Base-by-base conservation (phyloP, 2,113 vertebrate species). In the Sapajus apella region DNA sequence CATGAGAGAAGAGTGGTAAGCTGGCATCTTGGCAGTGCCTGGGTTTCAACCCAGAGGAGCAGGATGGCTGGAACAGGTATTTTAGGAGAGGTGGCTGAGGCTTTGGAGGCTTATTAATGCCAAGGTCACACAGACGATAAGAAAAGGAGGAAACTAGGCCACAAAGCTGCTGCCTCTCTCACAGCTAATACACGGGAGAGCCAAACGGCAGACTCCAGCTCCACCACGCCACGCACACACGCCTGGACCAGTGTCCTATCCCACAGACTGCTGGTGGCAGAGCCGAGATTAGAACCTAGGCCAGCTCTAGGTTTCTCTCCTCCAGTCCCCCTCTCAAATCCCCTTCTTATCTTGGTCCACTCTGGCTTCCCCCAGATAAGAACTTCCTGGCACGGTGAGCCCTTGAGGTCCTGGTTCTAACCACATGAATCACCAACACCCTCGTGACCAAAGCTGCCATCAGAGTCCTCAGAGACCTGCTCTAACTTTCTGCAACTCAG, bases 401-500 rank as follows among this genome's bases (percentile, higher is more conserved):
- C 40, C 3, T 2, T 16, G 64, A 92, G 32, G 7, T 32, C 37
- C 58, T 17, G 17, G 10, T 70, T 91, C 88, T 45, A 90, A 64
- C 9, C 32, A 35, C 14, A 7, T 17, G 32, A 47, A 32, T 76
- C 83, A 52, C n/a, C 30, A 85, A 40, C 43, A 47, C 45, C 40
- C 32, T 80, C 1, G 2, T 47, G n/a, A 56, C 50, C 37, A n/a
- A 68, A 58, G 50, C 75, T 61, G 47, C 11, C 10, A 25, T 40
- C 37, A n/a, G 23, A 32, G 17, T 70, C 30, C 66, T 58, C 61
- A 37, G 47, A 14, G 43, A 47, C 16, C 66, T 58, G 45, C 45
- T 89, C 30, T 91, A 82, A 96, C 86, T 68, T 95, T 89, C 81
- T 87, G 66, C 1, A 90, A 50, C 75, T 90, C 56, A 50, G 58